These are phyloP conservation scores for Nephrotoma flavescens DNA, from an alignment of 2,888 invertebrate species.

Conservation along the genomic window DNA sequence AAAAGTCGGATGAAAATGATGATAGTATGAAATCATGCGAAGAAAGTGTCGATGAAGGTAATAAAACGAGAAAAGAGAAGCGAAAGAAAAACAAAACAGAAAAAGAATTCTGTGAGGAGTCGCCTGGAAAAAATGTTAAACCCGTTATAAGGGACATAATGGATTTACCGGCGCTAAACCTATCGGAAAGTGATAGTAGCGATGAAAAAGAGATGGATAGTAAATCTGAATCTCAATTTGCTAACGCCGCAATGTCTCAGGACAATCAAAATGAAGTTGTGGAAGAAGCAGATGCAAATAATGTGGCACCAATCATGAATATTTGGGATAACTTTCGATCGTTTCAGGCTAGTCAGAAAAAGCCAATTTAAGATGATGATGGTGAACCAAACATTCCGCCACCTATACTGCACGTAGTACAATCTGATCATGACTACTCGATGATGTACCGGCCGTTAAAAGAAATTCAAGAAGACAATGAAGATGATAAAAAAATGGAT, in stretches of 20 bases:
- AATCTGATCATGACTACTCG: constrained; percentile 66
- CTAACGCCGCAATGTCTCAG: constrained; percentile 22
- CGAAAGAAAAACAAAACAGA: constrained; percentile 11
- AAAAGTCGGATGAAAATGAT: background rate
- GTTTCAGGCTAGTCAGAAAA: constrained; percentile 16
- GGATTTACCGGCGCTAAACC: constrained; percentile 65
- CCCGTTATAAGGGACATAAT: constrained; percentile 42
- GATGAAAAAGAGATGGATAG: constrained; percentile 43
- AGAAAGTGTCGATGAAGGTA: constrained; percentile 14
- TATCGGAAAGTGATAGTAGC: constrained; percentile 73
- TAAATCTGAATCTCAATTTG: constrained; percentile 13
- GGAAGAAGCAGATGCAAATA: constrained; percentile 18
- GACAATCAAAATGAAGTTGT: constrained; percentile 22
- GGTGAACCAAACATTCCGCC: constrained; percentile 14
- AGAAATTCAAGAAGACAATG: constrained; percentile 29
- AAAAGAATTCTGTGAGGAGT: background rate
- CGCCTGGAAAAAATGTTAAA: constrained; percentile 19
- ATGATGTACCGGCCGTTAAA: constrained; percentile 30
- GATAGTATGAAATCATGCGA: background rate
- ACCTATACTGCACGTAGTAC: constrained; percentile 39
- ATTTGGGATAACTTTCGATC: constrained; percentile 26
- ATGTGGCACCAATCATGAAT: constrained; percentile 16
- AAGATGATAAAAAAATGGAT: constrained; percentile 31
- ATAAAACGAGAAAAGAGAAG: background rate
- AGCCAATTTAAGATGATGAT: constrained; percentile 11